Conservation (phyloP, 2,113 vertebrate genomes). For the Murina feae region DNA sequence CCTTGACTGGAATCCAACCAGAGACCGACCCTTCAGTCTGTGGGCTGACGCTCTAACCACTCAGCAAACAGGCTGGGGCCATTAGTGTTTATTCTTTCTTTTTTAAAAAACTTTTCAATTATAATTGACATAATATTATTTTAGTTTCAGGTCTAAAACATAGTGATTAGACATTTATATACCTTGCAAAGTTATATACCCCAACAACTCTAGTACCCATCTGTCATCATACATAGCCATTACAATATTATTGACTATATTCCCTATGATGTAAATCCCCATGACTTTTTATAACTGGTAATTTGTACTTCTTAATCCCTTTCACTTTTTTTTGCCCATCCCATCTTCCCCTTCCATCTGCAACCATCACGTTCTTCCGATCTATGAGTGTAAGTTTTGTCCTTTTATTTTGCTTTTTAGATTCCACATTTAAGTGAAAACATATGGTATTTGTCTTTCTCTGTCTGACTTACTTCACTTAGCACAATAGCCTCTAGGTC, state of each 20-base stretch:
- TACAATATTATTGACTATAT: neutral
- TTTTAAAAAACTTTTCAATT: neutral
- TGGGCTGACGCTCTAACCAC: no score
- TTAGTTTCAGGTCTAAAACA: neutral
- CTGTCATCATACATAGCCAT: neutral
- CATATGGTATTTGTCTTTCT: neutral
- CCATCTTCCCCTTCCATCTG: neutral
- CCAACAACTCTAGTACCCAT: neutral
- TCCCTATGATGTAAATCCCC: neutral
- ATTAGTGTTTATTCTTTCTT: no score
- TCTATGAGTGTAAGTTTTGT: neutral
- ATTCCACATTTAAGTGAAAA: neutral
- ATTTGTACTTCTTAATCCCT: no score
- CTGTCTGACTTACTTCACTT: neutral
- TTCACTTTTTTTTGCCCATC: neutral
- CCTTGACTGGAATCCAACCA: neutral
- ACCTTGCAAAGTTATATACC: neutral
- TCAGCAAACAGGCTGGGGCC: no score
- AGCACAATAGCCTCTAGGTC: neutral
- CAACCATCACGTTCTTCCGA: neutral
- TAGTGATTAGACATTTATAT: neutral
- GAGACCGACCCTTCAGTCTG: no score
- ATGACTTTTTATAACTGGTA: no score
- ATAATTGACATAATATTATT: neutral
- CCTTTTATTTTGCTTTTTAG: neutral